A percentile compares a stretch with the other conserved stretches of the same genome.
These are phyloP conservation scores for Garrulus glandarius DNA, from an alignment of 2,797 vertebrate species.

Conservation along the genomic window DNA sequence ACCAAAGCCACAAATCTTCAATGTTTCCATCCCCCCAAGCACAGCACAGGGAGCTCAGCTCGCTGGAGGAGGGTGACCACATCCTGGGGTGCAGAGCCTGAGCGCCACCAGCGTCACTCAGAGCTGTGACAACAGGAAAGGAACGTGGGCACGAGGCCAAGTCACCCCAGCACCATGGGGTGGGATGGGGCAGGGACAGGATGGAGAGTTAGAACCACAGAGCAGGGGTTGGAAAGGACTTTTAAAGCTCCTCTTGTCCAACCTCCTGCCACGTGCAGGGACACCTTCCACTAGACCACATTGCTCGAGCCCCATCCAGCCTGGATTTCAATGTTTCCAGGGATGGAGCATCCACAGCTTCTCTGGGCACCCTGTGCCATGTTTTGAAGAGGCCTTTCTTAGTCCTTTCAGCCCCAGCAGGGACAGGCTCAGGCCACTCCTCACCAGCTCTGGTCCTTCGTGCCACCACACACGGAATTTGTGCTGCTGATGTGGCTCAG, in stretches of 20 bases:
- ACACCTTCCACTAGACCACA: background rate
- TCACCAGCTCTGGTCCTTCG: accelerated
- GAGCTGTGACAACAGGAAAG: background rate
- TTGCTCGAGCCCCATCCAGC: too few species aligned
- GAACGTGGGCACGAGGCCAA: accelerated
- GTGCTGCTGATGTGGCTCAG: accelerated
- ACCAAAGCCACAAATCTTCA: background rate
- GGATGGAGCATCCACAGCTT: background rate
- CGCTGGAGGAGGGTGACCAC: background rate
- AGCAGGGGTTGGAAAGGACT: background rate
- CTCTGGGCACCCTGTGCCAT: background rate
- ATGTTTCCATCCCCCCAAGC: background rate
- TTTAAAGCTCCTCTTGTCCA: background rate
- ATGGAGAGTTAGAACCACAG: background rate
- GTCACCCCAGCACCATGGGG: accelerated
- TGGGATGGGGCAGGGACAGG: accelerated
- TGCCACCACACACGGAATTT: background rate
- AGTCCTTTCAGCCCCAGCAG: background rate
- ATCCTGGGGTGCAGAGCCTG: background rate
- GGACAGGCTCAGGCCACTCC: background rate
- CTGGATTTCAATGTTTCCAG: background rate
- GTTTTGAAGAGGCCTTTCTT: background rate
- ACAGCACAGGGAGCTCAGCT: background rate
- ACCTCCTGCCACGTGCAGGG: background rate
- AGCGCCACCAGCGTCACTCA: background rate